These are phyloP conservation scores for Rhynchomys soricoides DNA, from an alignment of 2,113 vertebrate species.

Conservation along the genomic window DNA sequence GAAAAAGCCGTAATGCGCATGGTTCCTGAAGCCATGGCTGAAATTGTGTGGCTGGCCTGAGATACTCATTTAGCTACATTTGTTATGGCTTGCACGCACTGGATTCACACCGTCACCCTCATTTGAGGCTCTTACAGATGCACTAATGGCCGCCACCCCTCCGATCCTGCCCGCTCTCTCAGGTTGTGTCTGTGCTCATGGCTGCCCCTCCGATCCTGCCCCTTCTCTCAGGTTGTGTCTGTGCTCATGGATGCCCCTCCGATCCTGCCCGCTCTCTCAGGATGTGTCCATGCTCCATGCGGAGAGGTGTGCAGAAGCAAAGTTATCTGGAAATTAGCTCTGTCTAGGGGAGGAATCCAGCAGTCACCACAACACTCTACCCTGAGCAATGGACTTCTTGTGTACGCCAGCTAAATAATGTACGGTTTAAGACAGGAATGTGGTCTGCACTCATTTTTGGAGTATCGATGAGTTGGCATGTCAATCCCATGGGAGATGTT, in stretches of 20 bases:
- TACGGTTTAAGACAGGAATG: slow-evolving; percentile 69
- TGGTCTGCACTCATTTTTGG: slow-evolving; percentile 57
- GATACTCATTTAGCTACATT: slow-evolving; percentile 14
- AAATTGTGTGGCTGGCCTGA: slow-evolving; percentile 3
- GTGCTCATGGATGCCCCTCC: slow-evolving; percentile 37
- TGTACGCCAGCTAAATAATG: slow-evolving; percentile 71
- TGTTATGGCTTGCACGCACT: not conserved
- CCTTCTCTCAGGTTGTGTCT: slow-evolving; percentile 60
- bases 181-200: slow-evolving; percentile 50
- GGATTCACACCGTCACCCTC: not conserved
- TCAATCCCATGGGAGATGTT: slow-evolving; percentile 62
- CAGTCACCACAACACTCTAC: slow-evolving; percentile 24
- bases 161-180: slow-evolving; percentile 53
- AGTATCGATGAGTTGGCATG: slow-evolving; percentile 71
- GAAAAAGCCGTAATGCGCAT: slow-evolving; percentile 8
- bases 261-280: slow-evolving; percentile 33
- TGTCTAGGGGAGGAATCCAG: slow-evolving; percentile 61
- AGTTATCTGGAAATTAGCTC: slow-evolving; percentile 58
- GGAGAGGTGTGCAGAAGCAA: slow-evolving; percentile 17
- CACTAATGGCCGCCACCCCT: not conserved
- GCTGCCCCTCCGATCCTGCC: slow-evolving; percentile 28
- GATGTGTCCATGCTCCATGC: slow-evolving; percentile 38
- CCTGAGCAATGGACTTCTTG: slow-evolving; percentile 47
- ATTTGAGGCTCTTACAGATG: not conserved
- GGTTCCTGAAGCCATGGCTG: slow-evolving; percentile 35